These are phyloP conservation scores for Glaucopsyche alexis DNA, from an alignment of 2,888 invertebrate species.

Conservation along the genomic window DNA sequence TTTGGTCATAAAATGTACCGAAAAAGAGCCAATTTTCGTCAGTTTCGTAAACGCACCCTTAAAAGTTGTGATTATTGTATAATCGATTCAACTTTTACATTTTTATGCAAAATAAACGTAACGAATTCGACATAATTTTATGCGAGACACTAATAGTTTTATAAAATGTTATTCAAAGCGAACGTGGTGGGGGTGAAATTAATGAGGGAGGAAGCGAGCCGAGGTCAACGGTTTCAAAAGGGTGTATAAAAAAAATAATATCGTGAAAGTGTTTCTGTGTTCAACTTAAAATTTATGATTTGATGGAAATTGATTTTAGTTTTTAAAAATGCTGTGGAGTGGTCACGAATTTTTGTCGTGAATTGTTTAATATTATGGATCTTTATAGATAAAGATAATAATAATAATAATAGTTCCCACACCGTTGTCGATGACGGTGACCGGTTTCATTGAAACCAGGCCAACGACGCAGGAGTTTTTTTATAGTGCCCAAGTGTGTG, in stretches of 20 bases:
- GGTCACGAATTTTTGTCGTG: background rate
- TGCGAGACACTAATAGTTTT: slow-evolving; percentile 23
- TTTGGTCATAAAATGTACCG: too few relatives aligned
- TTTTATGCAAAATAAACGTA: background rate
- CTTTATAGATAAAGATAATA: too few relatives aligned
- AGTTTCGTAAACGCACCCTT: too few relatives aligned
- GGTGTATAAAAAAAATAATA: slow-evolving; percentile 25
- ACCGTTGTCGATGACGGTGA: too few relatives aligned
- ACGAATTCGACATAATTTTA: slow-evolving; percentile 1
- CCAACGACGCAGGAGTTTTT: too few relatives aligned
- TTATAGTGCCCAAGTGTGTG: too few relatives aligned
- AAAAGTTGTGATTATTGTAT: too few relatives aligned
- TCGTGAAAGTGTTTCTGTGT: slow-evolving; percentile 25
- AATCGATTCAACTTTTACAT: background rate
- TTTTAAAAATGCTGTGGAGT: background rate
- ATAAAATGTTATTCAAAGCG: slow-evolving; percentile 21
- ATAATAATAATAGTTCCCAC: too few relatives aligned
- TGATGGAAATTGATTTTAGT: slow-evolving; percentile 21
- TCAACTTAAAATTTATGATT: slow-evolving; percentile 15
- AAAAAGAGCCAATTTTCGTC: too few relatives aligned
- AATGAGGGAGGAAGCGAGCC: slow-evolving; percentile 14
- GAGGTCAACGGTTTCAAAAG: slow-evolving; percentile 23
- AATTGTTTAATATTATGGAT: background rate
- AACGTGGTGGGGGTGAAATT: slow-evolving; percentile 13
- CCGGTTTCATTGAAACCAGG: too few relatives aligned